Percentiles rank a stretch among this genome's conserved stretches.
Conservation (phyloP, 2,888 invertebrate species). For the Chymomyza caudatula region DNA sequence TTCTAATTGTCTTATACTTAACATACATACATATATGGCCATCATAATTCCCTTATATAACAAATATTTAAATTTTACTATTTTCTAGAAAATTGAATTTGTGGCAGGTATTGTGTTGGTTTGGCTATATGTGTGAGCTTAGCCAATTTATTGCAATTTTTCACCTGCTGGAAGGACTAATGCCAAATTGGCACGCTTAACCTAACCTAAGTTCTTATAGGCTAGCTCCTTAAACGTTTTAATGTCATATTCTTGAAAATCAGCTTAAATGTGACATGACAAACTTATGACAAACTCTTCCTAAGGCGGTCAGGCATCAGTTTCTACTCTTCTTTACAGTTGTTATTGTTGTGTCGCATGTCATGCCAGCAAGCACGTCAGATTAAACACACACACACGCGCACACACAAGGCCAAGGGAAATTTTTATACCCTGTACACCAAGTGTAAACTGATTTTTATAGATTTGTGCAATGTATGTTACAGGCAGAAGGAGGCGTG, state of each 20-base stretch:
- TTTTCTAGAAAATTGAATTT: conserved; percentile 35
- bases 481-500: too few relatives aligned
- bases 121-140: neutral
- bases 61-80: conserved; percentile 25
- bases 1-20: neutral
- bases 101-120: conserved; percentile 13
- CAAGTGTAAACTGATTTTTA: too few relatives aligned
- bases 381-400: neutral
- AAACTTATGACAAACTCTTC: conserved; percentile 29
- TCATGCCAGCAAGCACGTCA: neutral
- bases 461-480: too few relatives aligned
- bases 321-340: neutral
- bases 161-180: conserved; percentile 8
- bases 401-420: neutral
- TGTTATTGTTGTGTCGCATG: neutral
- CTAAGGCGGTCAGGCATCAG: neutral
- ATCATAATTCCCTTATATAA: neutral
- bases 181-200: neutral
- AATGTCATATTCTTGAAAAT: conserved; percentile 27
- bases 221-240: conserved; percentile 3
- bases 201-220: neutral
- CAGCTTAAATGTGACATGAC: conserved; percentile 26
- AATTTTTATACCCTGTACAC: too few relatives aligned
- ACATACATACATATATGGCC: neutral
- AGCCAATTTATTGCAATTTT: conserved; percentile 37